Evolutionary conservation across 2,888 invertebrate species (phyloP), one percentile per base, ranked within the genome.

Genomic region (Andrena chrysosceles): DNA sequence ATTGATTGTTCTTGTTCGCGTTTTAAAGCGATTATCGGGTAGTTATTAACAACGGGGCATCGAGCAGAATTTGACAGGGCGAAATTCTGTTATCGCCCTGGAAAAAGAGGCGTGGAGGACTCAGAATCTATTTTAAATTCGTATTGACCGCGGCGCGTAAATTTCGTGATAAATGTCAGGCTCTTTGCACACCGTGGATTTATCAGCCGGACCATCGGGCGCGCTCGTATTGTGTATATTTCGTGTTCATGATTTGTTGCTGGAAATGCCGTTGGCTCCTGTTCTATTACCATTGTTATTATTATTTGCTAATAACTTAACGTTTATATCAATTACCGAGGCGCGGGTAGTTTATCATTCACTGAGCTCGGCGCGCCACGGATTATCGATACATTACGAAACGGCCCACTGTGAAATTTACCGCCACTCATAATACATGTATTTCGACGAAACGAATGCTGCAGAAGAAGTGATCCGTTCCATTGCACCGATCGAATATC

Each of bases 241-340:
- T 75, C 33, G 62, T 6, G 29, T 10, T 49, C 54, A 42, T 77
- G 76, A 70, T 82, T 68, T 67, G 71, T 71, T 35, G 31, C 59
- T 52, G 20, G 29, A 70, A 60, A 69, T 29, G 52, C 20, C 26
- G 66, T 29, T 68, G 35, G 64, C 81, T 59, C 67, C 66, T n/a
- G 16, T 42, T 56, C 60, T 69, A 64, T 77, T 60, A 33, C 59
- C 77, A 73, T 66, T 56, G 68, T 60, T 82, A 60, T 72, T 72
- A 81, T 77, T 66, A 67, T 70, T 66, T 16, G 66, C 48, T 69
- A 77, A 66, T 83, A 82, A 77, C 72, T 77, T 82, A 68, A 62
- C 71, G 52, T 82, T 83, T 82, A 82, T 82, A 72, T 77, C 82
- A 82, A 83, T 82, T 83, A 83, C 33, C 73, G 77, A 49, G 35